Evolutionary conservation across 2,113 vertebrate species (phyloP), one percentile per base, ranked within the genome.

Genomic region (Camelus dromedarius): DNA sequence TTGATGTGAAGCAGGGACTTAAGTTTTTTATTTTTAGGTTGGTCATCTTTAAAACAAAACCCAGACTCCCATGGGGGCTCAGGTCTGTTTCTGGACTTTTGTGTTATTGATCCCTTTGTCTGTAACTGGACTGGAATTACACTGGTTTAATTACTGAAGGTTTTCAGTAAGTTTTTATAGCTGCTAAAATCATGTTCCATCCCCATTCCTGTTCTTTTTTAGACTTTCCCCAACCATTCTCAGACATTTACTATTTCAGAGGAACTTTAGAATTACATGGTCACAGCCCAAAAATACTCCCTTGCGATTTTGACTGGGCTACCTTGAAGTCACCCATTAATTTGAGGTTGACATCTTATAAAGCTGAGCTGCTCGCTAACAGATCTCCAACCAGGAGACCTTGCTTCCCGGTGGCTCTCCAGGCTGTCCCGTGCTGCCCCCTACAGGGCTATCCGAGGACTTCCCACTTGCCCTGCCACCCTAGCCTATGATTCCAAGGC

Each of bases 221-320:
- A 46, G 86, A 85, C 2, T 75, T 77, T 52, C 60, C 9, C 16
- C 22, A 79, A n/a, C 58, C 8, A 52, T 81, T 88, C 56, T 58
- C 20, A 26, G 64, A 76, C 18, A 81, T 50, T 64, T 48, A 64
- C 13, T 77, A 93, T 94, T 72, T 69, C 58, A 89, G 52, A 81
- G 48, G 13, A 89, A 93, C 35, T 86, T 96, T 42, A 85, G 76
- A 86, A 81, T 91, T 85, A 79, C 52, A 35, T 56, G 75, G 60
- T 72, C 50, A 69, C 16, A 2, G 26, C 24, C 77, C 50, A 7
- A 38, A 95, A 91, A 42, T 52, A 64, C 14, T 91, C 18, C 42
- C 70, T 87, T 58, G 54, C 79, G 58, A 20, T 91, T 86, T 93
- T 19, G 10, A 35, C 4, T 66, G 52, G 58, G 50, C 9, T 24